Conservation (phyloP, 2,888 invertebrate genomes). For the Cephus pygmeus region DNA sequence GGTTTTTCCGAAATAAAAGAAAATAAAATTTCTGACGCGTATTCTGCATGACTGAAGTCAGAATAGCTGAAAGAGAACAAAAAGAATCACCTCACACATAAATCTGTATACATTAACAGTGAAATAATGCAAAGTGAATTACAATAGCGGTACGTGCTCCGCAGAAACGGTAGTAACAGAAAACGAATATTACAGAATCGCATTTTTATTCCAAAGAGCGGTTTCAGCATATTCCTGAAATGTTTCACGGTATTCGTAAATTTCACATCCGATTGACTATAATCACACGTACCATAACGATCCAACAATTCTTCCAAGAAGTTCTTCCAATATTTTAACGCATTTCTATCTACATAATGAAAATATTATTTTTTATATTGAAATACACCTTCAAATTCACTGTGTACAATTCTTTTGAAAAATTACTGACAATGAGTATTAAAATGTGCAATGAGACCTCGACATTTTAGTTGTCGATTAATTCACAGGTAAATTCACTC, state of each 20-base stretch:
- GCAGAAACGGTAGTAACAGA: background rate
- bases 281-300: slow-evolving; percentile 3
- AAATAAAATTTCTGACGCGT: background rate
- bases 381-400: background rate
- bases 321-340: slow-evolving; percentile 17
- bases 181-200: background rate
- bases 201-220: background rate
- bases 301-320: slow-evolving; percentile 17
- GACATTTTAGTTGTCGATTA: background rate
- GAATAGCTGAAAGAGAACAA: background rate
- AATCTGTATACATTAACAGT: background rate
- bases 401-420: background rate
- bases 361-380: slow-evolving; percentile 17
- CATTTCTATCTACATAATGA: slow-evolving; percentile 2
- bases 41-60: background rate
- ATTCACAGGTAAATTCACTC: background rate
- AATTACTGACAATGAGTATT: background rate
- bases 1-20: background rate
- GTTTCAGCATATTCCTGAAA: background rate
- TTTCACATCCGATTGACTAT: background rate
- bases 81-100: background rate
- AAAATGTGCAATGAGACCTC: background rate
- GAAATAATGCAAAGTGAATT: background rate
- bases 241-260: background rate
- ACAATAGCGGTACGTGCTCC: background rate